These are phyloP conservation scores for Hyla sarda DNA, from an alignment of 2,113 vertebrate genomes.

Conservation along the genomic window DNA sequence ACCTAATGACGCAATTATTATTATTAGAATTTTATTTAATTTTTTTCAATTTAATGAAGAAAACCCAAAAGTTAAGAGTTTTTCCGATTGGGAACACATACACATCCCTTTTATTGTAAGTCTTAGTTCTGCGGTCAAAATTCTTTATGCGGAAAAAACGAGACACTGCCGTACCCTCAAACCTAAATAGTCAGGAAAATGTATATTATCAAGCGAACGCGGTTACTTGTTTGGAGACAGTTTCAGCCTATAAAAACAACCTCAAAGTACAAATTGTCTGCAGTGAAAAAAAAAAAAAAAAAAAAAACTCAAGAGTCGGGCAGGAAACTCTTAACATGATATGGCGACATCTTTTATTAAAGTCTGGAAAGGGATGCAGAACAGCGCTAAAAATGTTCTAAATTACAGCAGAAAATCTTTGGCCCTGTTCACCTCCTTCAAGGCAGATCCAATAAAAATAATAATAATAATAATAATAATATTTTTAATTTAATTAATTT, in stretches of 20 bases:
- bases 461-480: too few relatives aligned
- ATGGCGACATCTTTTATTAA: slow-evolving; percentile 39
- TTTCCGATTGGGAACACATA: neutral
- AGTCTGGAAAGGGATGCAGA: neutral
- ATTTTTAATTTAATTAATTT: too few relatives aligned
- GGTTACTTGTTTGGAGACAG: slow-evolving; percentile 31
- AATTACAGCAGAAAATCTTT: neutral
- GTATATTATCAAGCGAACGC: slow-evolving; percentile 37
- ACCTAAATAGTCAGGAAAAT: slow-evolving; percentile 46
- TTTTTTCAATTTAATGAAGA: too few relatives aligned
- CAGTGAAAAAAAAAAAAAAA: neutral
- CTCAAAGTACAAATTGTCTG: slow-evolving; percentile 44
- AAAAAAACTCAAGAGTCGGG: slow-evolving; percentile 17
- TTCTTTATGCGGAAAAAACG: slow-evolving; percentile 24
- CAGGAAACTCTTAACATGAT: slow-evolving; percentile 51
- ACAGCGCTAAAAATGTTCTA: neutral
- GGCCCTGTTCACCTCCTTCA: neutral
- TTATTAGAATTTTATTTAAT: too few relatives aligned
- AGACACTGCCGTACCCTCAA: slow-evolving; percentile 32
- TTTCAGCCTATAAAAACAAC: slow-evolving; percentile 31
- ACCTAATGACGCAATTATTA: too few relatives aligned
- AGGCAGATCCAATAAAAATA: too few relatives aligned
- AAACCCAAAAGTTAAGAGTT: neutral
- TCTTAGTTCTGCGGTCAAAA: slow-evolving; percentile 25
- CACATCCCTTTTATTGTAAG: neutral